Evolutionary conservation across 2,888 invertebrate genomes (phyloP), one percentile per base, ranked within the genome.

Genomic region (Drosophila suboccidentalis): DNA sequence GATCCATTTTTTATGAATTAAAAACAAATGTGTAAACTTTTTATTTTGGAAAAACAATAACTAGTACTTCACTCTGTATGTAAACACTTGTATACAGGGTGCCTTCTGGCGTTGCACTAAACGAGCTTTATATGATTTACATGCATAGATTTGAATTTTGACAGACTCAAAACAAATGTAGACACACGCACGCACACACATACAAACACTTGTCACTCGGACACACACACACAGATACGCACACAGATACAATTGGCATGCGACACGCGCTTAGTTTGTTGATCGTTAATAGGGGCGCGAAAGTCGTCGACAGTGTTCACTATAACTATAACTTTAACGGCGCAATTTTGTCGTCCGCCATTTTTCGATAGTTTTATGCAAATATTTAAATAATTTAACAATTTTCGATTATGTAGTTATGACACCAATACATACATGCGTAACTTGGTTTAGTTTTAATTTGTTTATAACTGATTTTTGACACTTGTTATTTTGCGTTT

Each of bases 251-350:
- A 36, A 41, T 17, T 29, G 32, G 15, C 15, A 34, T 39, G 41
- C 49, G 34, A 57, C 76, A 65, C 71, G 71, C 76, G 76, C 51
- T 50, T 54, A 59, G 64, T 69, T 64, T 51, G 60, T 58, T 78
- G 69, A 64, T 69, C 74, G 74, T 64, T 46, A 15, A 58, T 32
- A 49, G 51, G 58, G 75, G 63, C 68, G 63, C 60, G 61, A 69
- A 60, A 68, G 69, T 44, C 49, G 26, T 51, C 46, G 39, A 44
- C 65, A 60, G 36, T 38, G 36, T 38, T 57, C 53, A 41, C 36
- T 41, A 46, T 13, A 73, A 41, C 36, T 41, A 46, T 13, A 73
- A 63, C 57, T 55, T 57, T 43, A 75, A 68, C 71, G 68, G 44
- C 80, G 78, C 72, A 72, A 60, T 75, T 62, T 63, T 46, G 15